Conservation (phyloP, 1,140 invertebrate genomes). For the Brachionus paranguensis region DNA sequence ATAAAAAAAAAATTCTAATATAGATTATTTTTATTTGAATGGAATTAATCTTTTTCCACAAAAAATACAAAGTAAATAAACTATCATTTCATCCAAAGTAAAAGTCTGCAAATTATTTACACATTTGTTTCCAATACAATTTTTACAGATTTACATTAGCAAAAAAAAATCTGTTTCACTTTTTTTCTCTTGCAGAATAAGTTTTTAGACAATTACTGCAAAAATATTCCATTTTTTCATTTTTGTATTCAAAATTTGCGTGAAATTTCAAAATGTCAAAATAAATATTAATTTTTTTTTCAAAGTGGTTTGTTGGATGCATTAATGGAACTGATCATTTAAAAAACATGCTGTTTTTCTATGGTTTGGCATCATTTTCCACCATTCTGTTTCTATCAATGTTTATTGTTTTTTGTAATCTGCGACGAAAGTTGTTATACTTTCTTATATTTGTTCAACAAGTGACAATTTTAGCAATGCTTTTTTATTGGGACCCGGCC, state of each 20-base stretch:
- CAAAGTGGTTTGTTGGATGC: background rate
- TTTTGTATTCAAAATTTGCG: no score
- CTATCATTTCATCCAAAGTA: no score
- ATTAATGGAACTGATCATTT: background rate
- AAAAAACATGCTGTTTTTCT: background rate
- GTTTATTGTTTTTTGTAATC: background rate
- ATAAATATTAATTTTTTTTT: background rate
- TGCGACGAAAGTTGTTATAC: background rate
- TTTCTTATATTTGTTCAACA: conserved; percentile 7
- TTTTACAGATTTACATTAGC: no score
- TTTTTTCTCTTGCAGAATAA: background rate
- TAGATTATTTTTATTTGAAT: no score
- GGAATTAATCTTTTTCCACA: no score
- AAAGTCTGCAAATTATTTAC: no score
- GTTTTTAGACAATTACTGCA: background rate
- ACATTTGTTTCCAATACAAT: no score
- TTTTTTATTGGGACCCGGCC: conserved; percentile 20
- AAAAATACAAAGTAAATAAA: no score
- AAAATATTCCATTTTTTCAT: no score
- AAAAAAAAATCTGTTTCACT: no score
- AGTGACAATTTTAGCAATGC: background rate
- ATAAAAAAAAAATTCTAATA: no score
- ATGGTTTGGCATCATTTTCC: background rate
- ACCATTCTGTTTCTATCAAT: background rate
- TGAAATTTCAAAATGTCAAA: background rate